phyloP scores from a whole-genome alignment of 2,113 vertebrate genomes.

The Lutjanus erythropterus region DNA sequence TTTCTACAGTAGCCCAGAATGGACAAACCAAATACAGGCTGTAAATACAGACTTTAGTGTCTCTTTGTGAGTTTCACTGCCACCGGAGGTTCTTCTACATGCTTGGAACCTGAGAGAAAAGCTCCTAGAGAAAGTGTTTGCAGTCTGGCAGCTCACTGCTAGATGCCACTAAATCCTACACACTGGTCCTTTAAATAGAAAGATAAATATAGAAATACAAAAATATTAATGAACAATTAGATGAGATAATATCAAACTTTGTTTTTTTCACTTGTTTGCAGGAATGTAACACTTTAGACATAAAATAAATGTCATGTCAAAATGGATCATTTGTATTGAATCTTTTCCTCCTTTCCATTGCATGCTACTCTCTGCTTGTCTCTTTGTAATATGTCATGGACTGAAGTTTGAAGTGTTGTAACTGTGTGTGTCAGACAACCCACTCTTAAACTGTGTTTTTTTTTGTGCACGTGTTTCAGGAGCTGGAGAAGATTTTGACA shows the following conservation, averaged over 20 bases:
- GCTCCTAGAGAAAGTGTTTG: no score
- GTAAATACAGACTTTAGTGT: no score
- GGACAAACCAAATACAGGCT: no score
- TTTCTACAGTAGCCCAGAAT: no score
- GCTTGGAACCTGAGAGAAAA: no score
- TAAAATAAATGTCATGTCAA: background rate
- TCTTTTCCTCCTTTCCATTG: background rate
- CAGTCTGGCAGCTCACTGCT: no score
- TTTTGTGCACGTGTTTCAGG: constrained; percentile 79
- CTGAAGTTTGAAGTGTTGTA: background rate
- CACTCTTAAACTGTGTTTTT: constrained; percentile 8
- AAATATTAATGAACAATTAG: background rate
- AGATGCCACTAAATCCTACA: no score
- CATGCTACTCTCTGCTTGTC: background rate
- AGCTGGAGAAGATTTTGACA: constrained; percentile 93
- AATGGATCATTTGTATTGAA: background rate
- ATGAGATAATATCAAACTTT: no score
- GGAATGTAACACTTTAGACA: background rate
- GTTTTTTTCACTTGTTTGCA: background rate
- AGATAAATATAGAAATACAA: background rate
- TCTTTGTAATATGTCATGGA: background rate
- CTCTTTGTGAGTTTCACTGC: no score
- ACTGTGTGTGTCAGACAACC: background rate
- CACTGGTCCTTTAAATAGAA: no score
- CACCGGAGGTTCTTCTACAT: no score